phyloP scores from a whole-genome alignment of 2,113 vertebrate genomes.

The Atractosteus spatula region DNA sequence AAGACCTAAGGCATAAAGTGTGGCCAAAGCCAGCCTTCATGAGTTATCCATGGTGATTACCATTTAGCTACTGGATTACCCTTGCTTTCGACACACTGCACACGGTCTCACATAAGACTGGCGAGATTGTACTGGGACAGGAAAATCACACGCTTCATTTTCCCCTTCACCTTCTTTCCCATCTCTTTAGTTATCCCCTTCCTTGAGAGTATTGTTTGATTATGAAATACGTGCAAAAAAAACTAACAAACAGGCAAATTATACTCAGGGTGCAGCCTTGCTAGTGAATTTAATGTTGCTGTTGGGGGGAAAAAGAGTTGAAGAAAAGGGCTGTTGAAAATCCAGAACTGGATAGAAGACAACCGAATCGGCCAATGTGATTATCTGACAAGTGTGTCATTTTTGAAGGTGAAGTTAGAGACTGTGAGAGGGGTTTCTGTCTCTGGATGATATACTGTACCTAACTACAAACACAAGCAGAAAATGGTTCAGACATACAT shows the following conservation, averaged over 20 bases:
- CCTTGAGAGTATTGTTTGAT: slow-evolving; percentile 25
- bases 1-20: slow-evolving; percentile 68
- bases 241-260: neutral
- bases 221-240: slow-evolving; percentile 24
- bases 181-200: slow-evolving; percentile 30
- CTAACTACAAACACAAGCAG: slow-evolving; percentile 2
- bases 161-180: slow-evolving; percentile 29
- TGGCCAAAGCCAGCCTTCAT: slow-evolving; percentile 63
- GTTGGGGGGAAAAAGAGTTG: neutral
- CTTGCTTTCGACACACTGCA: slow-evolving; percentile 47
- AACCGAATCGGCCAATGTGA: slow-evolving; percentile 20
- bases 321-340: neutral
- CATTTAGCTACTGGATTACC: slow-evolving; percentile 59
- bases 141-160: slow-evolving; percentile 34
- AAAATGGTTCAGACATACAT: slow-evolving; percentile 14
- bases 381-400: slow-evolving; percentile 42
- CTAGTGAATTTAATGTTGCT: slow-evolving; percentile 10
- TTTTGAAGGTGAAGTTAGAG: slow-evolving; percentile 35
- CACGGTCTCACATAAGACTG: slow-evolving; percentile 60
- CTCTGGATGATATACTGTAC: slow-evolving; percentile 3
- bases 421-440: slow-evolving; percentile 1
- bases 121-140: slow-evolving; percentile 47
- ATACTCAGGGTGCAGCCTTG: neutral
- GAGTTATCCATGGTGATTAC: slow-evolving; percentile 70
- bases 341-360: neutral